Conservation (phyloP, 2,888 invertebrate genomes). For the Meganola albula region DNA sequence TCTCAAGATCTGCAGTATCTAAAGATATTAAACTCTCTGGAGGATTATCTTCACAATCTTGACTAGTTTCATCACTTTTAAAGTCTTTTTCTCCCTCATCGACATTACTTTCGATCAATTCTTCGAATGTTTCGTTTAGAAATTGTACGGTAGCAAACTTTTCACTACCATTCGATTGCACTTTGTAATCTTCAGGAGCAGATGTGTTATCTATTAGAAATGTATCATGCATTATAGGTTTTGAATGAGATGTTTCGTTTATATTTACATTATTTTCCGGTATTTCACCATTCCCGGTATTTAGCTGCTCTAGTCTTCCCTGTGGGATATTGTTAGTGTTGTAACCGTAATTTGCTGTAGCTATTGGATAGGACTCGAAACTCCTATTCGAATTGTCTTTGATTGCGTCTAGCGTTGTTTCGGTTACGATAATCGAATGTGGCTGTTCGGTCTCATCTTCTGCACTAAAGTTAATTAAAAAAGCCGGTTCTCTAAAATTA, state of each 20-base stretch:
- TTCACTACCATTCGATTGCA: slow-evolving; percentile 48
- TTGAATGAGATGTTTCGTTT: slow-evolving; percentile 16
- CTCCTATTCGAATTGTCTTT: slow-evolving; percentile 43
- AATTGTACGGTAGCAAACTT: slow-evolving; percentile 63
- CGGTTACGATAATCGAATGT: slow-evolving; percentile 67
- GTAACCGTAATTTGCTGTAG: too few relatives aligned
- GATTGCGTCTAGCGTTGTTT: slow-evolving; percentile 43
- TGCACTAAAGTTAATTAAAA: slow-evolving; percentile 49
- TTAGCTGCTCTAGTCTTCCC: slow-evolving; percentile 22
- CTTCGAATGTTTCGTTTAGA: slow-evolving; percentile 62
- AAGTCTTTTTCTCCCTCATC: slow-evolving; percentile 57
- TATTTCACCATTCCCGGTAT: slow-evolving; percentile 25
- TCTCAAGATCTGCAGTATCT: slow-evolving; percentile 21
- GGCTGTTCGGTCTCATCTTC: slow-evolving; percentile 68
- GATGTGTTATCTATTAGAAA: slow-evolving; percentile 19
- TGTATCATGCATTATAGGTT: slow-evolving; percentile 11
- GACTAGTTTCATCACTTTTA: slow-evolving; percentile 28
- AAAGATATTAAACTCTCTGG: slow-evolving; percentile 16
- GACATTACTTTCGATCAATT: slow-evolving; percentile 66
- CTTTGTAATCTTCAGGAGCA: slow-evolving; percentile 11
- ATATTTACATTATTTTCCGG: slow-evolving; percentile 15
- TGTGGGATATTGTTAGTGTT: slow-evolving; percentile 25
- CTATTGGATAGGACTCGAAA: slow-evolving; percentile 40
- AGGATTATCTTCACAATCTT: slow-evolving; percentile 12
- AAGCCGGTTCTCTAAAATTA: slow-evolving; percentile 41